These are phyloP conservation scores for Tenthredo notha DNA, from an alignment of 2,888 invertebrate species.

Conservation along the genomic window DNA sequence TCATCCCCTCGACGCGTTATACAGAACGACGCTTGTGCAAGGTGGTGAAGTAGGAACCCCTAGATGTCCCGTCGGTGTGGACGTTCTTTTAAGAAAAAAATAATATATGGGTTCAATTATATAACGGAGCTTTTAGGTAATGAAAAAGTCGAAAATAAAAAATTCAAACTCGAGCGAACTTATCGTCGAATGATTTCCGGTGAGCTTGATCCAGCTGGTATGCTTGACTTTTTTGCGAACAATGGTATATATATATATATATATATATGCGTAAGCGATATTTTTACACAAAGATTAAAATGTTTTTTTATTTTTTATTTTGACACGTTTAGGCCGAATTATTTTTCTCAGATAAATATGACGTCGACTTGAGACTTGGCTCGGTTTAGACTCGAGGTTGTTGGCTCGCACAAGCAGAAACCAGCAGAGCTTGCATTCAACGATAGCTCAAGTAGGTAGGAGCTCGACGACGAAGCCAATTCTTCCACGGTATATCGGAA, in stretches of 20 bases:
- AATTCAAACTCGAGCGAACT: not conserved
- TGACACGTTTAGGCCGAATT: not conserved
- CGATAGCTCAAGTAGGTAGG: constrained; percentile 10
- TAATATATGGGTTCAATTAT: not conserved
- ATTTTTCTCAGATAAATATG: not conserved
- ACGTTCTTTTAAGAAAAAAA: not conserved
- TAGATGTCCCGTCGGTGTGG: constrained; percentile 4
- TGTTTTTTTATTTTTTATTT: no score
- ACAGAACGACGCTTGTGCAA: not conserved
- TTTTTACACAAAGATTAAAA: not conserved
- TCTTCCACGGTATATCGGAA: constrained; percentile 33
- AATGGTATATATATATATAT: not conserved
- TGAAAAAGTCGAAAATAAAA: not conserved
- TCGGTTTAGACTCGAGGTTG: constrained; percentile 27
- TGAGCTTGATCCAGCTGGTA: not conserved
- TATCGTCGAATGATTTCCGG: not conserved
- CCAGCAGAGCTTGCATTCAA: constrained; percentile 43
- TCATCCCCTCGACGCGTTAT: constrained; percentile 7
- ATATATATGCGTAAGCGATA: not conserved
- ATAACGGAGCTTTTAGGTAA: not conserved
- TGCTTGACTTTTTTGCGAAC: not conserved
- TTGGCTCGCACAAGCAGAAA: constrained; percentile 34
- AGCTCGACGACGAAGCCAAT: constrained; percentile 48
- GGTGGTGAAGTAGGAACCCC: constrained; percentile 2
- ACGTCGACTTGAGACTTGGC: constrained; percentile 39